A percentile compares a stretch with the other conserved stretches of the same genome.
These are phyloP conservation scores for Drosophila phalerata DNA, from an alignment of 2,888 invertebrate species.

Conservation along the genomic window DNA sequence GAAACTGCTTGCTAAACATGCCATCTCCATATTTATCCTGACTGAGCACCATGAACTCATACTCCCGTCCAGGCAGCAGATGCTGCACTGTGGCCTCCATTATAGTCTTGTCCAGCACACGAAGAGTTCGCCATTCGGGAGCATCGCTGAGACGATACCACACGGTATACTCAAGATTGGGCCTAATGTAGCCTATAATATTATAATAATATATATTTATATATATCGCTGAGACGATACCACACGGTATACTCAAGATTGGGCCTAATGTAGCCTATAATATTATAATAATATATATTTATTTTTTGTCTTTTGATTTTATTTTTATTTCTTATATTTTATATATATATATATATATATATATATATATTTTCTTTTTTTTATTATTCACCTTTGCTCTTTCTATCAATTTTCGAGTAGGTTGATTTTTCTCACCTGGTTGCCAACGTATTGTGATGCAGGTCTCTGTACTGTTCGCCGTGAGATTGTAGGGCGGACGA, in stretches of 20 bases:
- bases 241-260: conserved; percentile 94
- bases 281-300: too few relatives aligned
- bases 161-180: conserved; percentile 92
- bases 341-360: too few relatives aligned
- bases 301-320: too few relatives aligned
- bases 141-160: conserved; percentile 93
- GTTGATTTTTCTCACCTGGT: conserved; percentile 87
- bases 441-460: conserved; percentile 93
- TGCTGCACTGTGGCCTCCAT: conserved; percentile 93
- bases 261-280: conserved; percentile 91
- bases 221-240: conserved; percentile 92
- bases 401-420: not conserved
- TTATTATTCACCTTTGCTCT: not conserved
- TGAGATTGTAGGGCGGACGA: conserved; percentile 95
- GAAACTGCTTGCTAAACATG: conserved; percentile 94
- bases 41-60: conserved; percentile 96
- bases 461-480: conserved; percentile 90
- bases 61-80: conserved; percentile 91
- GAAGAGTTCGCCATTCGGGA: conserved; percentile 94
- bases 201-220: too few relatives aligned
- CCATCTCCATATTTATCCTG: conserved; percentile 95
- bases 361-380: too few relatives aligned
- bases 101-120: conserved; percentile 89
- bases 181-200: conserved; percentile 91
- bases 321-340: too few relatives aligned